phyloP scores from a whole-genome alignment of 2,113 vertebrate species.

The Sula dactylatra region DNA sequence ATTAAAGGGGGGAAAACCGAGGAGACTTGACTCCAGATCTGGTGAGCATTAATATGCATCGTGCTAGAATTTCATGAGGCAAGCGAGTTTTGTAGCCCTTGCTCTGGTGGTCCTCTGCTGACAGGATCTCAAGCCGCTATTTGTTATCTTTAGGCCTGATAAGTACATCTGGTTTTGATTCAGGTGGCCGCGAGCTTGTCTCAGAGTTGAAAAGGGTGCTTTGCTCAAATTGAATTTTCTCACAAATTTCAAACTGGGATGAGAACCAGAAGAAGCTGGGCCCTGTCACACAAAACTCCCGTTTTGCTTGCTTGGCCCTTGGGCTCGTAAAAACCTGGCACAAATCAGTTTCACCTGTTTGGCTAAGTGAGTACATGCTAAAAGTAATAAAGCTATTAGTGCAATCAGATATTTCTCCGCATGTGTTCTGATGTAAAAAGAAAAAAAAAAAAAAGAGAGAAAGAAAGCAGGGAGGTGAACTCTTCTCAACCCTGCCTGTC shows the following conservation, averaged over 20 bases:
- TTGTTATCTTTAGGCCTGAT: constrained; percentile 95
- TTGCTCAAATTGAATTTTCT: constrained; percentile 93
- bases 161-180: constrained; percentile 99
- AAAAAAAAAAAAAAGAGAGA: not conserved
- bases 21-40: constrained; percentile 54
- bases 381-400: constrained; percentile 80
- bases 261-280: constrained; percentile 79
- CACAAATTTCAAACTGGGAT: constrained; percentile 87
- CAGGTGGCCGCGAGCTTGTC: constrained; percentile 86
- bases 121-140: constrained; percentile 84
- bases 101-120: constrained; percentile 86
- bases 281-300: constrained; percentile 75
- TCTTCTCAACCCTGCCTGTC: constrained; percentile 74
- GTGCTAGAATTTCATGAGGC: constrained; percentile 71
- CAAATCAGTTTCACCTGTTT: constrained; percentile 93
- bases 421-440: constrained; percentile 70
- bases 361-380: constrained; percentile 81
- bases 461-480: constrained; percentile 66
- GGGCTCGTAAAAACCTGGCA: constrained; percentile 77
- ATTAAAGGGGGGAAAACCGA: not conserved
- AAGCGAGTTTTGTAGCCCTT: constrained; percentile 72
- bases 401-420: constrained; percentile 74
- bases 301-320: constrained; percentile 72
- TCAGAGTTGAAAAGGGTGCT: constrained; percentile 86
- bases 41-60: constrained; percentile 73